Base-by-base conservation (phyloP, 2,797 vertebrate species). In the Eurystomus glaucurus region DNA sequence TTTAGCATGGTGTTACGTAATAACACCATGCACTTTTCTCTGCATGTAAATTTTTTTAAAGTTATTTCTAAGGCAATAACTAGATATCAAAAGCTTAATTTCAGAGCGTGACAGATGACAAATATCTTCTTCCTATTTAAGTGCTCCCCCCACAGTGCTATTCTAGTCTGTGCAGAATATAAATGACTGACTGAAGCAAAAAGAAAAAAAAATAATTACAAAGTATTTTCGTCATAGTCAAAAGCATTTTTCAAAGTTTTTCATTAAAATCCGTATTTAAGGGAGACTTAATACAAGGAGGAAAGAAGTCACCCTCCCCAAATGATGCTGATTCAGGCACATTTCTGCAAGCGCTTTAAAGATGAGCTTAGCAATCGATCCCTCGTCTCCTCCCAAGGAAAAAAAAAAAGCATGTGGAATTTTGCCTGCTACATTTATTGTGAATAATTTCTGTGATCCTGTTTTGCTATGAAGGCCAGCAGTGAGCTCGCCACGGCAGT, bases 41-140 rank as follows among this genome's bases (percentile, higher is more conserved):
- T 39, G 55, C 92, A 81, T 90, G 94, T 57, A 90, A 84, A 90
- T 88, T 93, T 97, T 60, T 88, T 51, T 33, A 19, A 92, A 94
- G 88, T 94, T 95, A 94, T 94, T 96, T 95, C 88, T 93, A 95
- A 96, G 88, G 90, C 95, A 97, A 88, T 93, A 95, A 85, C 88
- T 90, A 0, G 25, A 52, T 97, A 97, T 54, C 87, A 71, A 62
- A 95, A 96, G 95, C 87, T 96, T 93, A 95, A 97, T 95, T 97
- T 96, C 93, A 71, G 91, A 91, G 94, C 75, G 82, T 95, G 95
- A 95, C 94, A 88, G 79, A 93, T 96, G 93, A 97, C 94, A 95
- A 96, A 90, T 96, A 95, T 35, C 91, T 90, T 92, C 90, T 88
- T 71, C 91, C 78, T 95, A 89, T 95, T 94, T 96, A 95, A 96